Conservation (phyloP, 2,113 vertebrate species). For the Alaudala cheleensis region DNA sequence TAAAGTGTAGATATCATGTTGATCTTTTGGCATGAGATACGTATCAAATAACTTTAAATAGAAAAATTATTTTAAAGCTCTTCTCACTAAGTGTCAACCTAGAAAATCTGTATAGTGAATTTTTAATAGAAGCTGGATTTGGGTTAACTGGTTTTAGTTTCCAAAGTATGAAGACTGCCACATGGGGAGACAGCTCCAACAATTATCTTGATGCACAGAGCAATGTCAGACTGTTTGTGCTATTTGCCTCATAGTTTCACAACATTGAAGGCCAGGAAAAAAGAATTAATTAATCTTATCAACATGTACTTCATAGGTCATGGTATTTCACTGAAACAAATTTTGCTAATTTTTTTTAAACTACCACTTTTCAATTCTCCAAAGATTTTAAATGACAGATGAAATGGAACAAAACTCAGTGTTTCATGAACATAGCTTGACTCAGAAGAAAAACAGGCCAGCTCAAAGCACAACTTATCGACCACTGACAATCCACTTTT, state of each 20-base stretch:
- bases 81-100: not conserved
- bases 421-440: not conserved
- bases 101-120: not conserved
- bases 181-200: not conserved
- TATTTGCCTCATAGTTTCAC: not conserved
- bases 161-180: not conserved
- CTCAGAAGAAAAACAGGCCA: not conserved
- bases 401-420: not conserved
- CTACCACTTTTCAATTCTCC: not conserved
- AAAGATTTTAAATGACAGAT: not conserved
- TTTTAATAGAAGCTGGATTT: not conserved
- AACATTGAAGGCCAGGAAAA: not conserved
- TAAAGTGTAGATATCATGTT: not conserved
- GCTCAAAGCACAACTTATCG: not conserved
- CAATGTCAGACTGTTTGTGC: not conserved
- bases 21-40: not conserved
- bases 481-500: not conserved
- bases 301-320: not conserved
- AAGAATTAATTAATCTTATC: not conserved
- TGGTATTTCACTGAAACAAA: not conserved
- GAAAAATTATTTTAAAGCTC: not conserved
- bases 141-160: not conserved
- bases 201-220: not conserved
- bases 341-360: not conserved
- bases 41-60: not conserved